phyloP scores from a whole-genome alignment of 2,797 vertebrate species.

The Rhyacichthys aspro region DNA sequence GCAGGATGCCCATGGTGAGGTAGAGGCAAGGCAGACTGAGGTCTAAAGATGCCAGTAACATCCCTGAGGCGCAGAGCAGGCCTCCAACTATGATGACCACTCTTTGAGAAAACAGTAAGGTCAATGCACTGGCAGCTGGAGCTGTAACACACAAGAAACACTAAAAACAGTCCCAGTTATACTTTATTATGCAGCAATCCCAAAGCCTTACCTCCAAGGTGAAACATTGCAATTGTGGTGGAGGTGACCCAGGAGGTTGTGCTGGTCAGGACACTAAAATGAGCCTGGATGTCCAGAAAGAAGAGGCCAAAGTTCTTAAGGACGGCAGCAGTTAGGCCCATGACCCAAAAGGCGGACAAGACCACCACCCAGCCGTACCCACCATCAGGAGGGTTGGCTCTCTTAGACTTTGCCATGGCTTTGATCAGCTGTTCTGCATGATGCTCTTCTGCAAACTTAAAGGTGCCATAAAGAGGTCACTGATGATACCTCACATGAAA shows the following conservation, averaged over 20 bases:
- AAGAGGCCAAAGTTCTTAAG: conserved; percentile 82
- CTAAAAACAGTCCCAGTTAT: neutral
- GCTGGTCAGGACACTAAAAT: conserved; percentile 77
- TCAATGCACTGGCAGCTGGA: conserved; percentile 68
- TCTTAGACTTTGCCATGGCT: conserved; percentile 43
- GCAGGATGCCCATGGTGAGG: conserved; percentile 67
- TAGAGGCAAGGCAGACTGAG: conserved; percentile 74
- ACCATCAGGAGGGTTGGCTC: conserved; percentile 58
- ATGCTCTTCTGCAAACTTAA: conserved; percentile 1
- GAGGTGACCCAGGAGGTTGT: conserved; percentile 84
- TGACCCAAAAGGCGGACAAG: conserved; percentile 75
- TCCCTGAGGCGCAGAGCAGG: conserved; percentile 56
- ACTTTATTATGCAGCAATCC: neutral
- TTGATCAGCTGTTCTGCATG: conserved; percentile 1
- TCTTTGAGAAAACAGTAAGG: conserved; percentile 64
- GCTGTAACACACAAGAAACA: conserved; percentile 40
- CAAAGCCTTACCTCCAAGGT: conserved; percentile 74
- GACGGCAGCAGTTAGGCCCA: conserved; percentile 77
- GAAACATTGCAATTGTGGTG: conserved; percentile 77
- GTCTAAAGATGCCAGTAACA: conserved; percentile 71
- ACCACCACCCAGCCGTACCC: conserved; percentile 84
- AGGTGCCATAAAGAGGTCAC: neutral
- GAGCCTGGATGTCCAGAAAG: conserved; percentile 82
- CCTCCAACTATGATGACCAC: conserved; percentile 71
- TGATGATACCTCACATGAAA: conserved; percentile 13